phyloP scores from a whole-genome alignment of 2,113 vertebrate genomes.

The Camelus bactrianus region DNA sequence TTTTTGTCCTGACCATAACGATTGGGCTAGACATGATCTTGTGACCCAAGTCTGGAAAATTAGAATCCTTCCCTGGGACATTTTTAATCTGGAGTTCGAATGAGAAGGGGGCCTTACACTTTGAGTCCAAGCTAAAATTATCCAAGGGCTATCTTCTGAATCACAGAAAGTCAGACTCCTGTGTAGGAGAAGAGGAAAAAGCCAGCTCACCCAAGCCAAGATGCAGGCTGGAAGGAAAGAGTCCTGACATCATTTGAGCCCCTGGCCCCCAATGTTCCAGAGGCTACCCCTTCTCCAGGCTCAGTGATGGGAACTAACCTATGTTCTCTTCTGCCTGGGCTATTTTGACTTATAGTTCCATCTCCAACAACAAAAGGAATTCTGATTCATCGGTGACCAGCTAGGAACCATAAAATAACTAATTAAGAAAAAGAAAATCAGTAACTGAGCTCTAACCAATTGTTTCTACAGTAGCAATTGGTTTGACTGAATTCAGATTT shows the following conservation, averaged over 20 bases:
- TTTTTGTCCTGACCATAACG: not conserved
- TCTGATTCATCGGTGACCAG: constrained; percentile 4
- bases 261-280: not conserved
- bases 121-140: not conserved
- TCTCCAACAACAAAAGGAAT: not conserved
- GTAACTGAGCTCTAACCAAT: not conserved
- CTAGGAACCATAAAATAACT: not conserved
- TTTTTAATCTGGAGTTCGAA: constrained; percentile 29
- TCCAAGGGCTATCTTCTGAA: not conserved
- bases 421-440: not conserved
- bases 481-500: not conserved
- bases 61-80: not conserved
- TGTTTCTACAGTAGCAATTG: not conserved
- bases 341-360: constrained; percentile 10
- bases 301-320: not conserved
- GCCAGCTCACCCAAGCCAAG: not conserved
- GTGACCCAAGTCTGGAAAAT: not conserved
- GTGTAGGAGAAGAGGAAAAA: not conserved
- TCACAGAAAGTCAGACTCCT: not conserved
- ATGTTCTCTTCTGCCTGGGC: not conserved
- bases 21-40: not conserved
- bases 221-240: not conserved
- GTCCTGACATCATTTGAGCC: not conserved
- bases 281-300: not conserved
- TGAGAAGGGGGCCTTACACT: not conserved